phyloP scores from a whole-genome alignment of 92 coral and sea anemone species.

The Porites rus region DNA sequence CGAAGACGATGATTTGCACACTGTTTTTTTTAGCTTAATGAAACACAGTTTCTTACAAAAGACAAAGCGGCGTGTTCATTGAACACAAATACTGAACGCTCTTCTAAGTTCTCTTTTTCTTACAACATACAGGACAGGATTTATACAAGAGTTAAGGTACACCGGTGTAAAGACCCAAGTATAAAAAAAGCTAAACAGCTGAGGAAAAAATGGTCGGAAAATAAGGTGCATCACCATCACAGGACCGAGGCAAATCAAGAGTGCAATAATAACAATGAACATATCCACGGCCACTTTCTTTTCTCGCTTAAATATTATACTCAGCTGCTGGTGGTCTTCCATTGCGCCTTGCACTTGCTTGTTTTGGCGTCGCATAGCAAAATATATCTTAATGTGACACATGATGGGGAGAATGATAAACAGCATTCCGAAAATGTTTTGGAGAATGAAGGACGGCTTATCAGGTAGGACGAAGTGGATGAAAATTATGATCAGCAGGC shows the following conservation, averaged over 20 bases:
- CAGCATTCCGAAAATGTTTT: not conserved
- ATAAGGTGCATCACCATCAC: not conserved
- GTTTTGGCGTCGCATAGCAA: constrained; percentile 7
- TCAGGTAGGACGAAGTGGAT: constrained; percentile 3
- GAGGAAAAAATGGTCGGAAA: not conserved
- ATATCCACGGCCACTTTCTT: constrained; percentile 18
- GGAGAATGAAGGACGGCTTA: not conserved
- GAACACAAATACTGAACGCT: not conserved
- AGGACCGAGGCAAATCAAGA: constrained; percentile 21
- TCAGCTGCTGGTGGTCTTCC: not conserved
- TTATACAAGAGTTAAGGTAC: constrained; percentile 1
- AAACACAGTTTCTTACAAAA: too few relatives aligned
- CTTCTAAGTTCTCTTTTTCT: constrained; percentile 5
- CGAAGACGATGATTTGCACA: too few relatives aligned
- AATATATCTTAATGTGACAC: constrained; percentile 5
- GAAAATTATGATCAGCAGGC: constrained; percentile 2
- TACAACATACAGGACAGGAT: constrained; percentile 1
- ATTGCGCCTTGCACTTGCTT: not conserved
- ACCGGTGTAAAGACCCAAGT: constrained; percentile 13
- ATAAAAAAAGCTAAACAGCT: not conserved
- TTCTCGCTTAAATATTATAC: not conserved
- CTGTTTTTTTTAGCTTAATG: too few relatives aligned
- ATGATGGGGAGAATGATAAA: constrained; percentile 10
- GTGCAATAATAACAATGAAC: not conserved
- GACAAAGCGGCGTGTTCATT: too few relatives aligned